A percentile compares a stretch with the other conserved stretches of the same genome.
phyloP scores from a whole-genome alignment of 2,113 vertebrate species.

The Octodon degus region DNA sequence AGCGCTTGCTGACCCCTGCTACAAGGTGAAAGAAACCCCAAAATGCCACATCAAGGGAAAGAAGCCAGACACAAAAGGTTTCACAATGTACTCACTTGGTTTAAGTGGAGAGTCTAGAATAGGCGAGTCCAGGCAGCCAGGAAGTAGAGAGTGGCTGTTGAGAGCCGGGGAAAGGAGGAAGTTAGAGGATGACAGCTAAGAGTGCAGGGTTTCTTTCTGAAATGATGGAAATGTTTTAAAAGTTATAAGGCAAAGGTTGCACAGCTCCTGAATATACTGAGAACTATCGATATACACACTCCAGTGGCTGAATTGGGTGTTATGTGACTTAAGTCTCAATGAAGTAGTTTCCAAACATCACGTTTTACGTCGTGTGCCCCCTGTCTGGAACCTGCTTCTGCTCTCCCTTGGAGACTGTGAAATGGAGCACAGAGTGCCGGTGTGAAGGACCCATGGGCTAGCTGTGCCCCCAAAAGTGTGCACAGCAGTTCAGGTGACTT shows the following conservation, averaged over 20 bases:
- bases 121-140: not conserved
- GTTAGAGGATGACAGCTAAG: not conserved
- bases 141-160: no score
- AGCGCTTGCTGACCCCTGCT: rapidly evolving
- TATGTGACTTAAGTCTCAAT: not conserved
- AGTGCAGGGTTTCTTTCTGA: not conserved
- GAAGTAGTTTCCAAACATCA: no score
- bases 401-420: not conserved
- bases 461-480: rapidly evolving
- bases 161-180: not conserved
- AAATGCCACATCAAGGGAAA: not conserved
- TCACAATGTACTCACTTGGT: no score
- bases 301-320: not conserved
- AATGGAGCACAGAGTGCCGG: not conserved
- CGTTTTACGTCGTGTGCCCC: not conserved
- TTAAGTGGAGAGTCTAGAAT: not conserved
- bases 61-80: not conserved
- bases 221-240: not conserved
- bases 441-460: not conserved
- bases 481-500: not conserved
- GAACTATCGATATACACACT: rapidly evolving
- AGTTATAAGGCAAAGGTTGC: not conserved
- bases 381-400: not conserved
- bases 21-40: rapidly evolving
- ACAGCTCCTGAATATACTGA: not conserved